Base-by-base conservation (phyloP, 2,113 vertebrate genomes). In the Mus spicilegus region DNA sequence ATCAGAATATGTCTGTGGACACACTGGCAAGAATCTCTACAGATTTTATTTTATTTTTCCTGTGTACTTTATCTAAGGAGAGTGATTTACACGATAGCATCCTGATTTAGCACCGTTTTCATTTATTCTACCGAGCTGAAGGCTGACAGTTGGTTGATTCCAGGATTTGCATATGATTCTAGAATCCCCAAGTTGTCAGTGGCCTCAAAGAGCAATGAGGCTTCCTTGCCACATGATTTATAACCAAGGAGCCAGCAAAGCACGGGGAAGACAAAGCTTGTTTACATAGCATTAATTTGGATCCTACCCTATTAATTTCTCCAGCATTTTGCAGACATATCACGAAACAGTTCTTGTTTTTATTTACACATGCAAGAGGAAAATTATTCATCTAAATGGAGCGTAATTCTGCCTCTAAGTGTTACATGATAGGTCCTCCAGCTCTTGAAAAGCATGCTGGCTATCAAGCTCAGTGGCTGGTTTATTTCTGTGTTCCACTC, bases 281-380 rank as follows among this genome's bases (percentile, higher is more conserved):
- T 87, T 92, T 94, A 67, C 39, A 56, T 16, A 81, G 82, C 36
- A 67, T 85, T 95, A 88, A 94, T 95, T 90, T 88, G 89, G 82
- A 90, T 65, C 86, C 88, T 72, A 56, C 22, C 93, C 54, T 95
- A 89, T 89, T 96, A 92, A 94, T 97, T 96, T 97, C 28, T 67
- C 76, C 63, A 70, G 51, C 69, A 92, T 93, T 96, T 91, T 73
- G 30, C n/a, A 87, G 86, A 95, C 17, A 73, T 22, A 91, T 91
- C n/a, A 88, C 58, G 61, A 96, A 80, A 63, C 3, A 7, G 11
- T 80, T 81, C 65, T 91, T 96, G 58, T 94, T 97, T 95, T 93
- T 85, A 95, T 94, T 76, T 76, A 80, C 19, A n/a, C 81, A n/a
- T 84, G 54, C 51, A 94, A 78, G 54, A 78, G 61, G 86, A 96